These are phyloP conservation scores for Drosophila trapezifrons DNA, from an alignment of 1,140 invertebrate genomes.

Conservation along the genomic window DNA sequence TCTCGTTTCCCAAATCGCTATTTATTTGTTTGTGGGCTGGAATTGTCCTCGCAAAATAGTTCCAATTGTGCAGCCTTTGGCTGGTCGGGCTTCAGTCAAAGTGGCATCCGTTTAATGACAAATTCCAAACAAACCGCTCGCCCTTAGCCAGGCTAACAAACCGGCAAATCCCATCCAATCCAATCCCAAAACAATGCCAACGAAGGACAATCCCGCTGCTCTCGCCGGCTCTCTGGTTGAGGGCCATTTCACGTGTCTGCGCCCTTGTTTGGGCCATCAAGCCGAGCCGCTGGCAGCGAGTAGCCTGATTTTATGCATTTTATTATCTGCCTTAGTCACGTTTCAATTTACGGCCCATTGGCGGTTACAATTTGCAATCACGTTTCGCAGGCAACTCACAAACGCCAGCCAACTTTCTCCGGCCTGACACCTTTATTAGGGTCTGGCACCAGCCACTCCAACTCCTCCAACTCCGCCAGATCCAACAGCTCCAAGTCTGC, in stretches of 20 bases:
- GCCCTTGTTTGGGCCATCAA: constrained; percentile 53
- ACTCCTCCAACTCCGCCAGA: constrained; percentile 26
- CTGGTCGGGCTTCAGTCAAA: background rate
- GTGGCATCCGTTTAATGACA: constrained; percentile 70
- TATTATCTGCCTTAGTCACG: constrained; percentile 83
- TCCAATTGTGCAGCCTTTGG: background rate
- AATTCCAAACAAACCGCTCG: constrained; percentile 58
- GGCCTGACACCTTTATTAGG: constrained; percentile 76
- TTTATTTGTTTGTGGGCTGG: background rate
- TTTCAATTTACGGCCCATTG: constrained; percentile 84
- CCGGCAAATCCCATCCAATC: constrained; percentile 37
- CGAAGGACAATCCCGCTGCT: constrained; percentile 15
- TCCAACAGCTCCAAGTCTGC: constrained; percentile 42
- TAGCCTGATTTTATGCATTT: constrained; percentile 83
- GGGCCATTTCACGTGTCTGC: constrained; percentile 61
- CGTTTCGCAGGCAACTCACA: constrained; percentile 59
- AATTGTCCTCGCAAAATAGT: background rate
- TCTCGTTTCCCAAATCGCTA: too few species aligned
- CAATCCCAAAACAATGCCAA: constrained; percentile 45
- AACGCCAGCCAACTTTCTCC: constrained; percentile 61
- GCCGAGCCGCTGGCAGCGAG: constrained; percentile 55
- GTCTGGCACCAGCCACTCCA: constrained; percentile 56
- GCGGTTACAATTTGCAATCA: constrained; percentile 84
- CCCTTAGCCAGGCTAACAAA: constrained; percentile 27
- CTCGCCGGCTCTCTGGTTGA: constrained; percentile 7